Evolutionary conservation across 2,888 invertebrate genomes (phyloP).

Genomic region (Mesorhabditis spiculigera): DNA sequence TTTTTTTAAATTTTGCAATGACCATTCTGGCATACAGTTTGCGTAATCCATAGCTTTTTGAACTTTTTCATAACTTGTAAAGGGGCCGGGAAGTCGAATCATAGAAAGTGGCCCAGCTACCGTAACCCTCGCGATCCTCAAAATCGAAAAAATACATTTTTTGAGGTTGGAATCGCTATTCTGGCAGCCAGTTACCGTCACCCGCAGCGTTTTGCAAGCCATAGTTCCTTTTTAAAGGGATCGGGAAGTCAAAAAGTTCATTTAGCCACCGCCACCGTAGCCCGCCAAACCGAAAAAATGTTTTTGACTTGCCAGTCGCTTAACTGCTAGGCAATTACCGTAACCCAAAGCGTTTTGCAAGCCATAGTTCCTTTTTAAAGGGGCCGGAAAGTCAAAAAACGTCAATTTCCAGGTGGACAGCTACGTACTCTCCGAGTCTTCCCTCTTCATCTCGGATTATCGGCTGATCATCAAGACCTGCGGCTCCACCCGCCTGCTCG

Average conservation of each 20-base stretch:
- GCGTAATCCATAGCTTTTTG: too few species aligned
- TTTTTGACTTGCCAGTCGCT: constrained; percentile 73
- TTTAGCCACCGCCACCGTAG: constrained; percentile 80
- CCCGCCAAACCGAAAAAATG: constrained; percentile 79
- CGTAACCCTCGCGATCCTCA: too few species aligned
- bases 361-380: background rate
- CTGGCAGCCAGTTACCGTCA: too few species aligned
- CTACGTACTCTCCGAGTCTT: constrained; percentile 82
- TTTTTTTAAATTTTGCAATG: too few species aligned
- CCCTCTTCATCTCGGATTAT: constrained; percentile 91
- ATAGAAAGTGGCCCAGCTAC: too few species aligned
- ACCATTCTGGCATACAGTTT: too few species aligned
- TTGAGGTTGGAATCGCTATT: too few species aligned
- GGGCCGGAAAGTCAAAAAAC: too few species aligned
- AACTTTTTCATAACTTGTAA: too few species aligned
- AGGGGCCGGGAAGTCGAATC: too few species aligned
- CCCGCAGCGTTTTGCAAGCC: background rate
- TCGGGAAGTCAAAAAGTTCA: constrained; percentile 62
- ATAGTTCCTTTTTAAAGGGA: background rate
- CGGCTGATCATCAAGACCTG: constrained; percentile 97
- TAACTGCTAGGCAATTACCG: too few species aligned
- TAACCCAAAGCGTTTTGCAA: constrained; percentile 35
- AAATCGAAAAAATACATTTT: too few species aligned
- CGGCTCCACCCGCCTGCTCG: constrained; percentile 93
- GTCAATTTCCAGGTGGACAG: background rate